Evolutionary conservation across 2,888 invertebrate genomes (phyloP), one percentile per base, ranked within the genome.

Genomic region (Atrina japonica): DNA sequence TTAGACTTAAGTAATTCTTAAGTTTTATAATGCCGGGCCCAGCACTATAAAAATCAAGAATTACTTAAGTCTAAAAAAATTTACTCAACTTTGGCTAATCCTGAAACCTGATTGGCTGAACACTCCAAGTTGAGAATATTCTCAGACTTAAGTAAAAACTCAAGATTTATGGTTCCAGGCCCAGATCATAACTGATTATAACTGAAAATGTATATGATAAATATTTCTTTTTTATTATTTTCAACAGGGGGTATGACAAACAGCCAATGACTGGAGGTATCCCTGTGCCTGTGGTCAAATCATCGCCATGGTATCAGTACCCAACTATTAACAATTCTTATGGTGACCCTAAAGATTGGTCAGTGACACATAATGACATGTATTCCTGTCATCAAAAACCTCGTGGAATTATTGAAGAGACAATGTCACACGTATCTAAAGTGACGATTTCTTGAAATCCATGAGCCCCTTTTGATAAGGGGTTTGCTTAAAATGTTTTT

Each of bases 201-300:
- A n/a, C n/a, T n/a, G n/a, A n/a, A n/a, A n/a, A n/a, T n/a, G n/a
- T n/a, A n/a, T n/a, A n/a, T n/a, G n/a, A n/a, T n/a, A n/a, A n/a
- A n/a, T n/a, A n/a, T n/a, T 52, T 52, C 11, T 14, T 29, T 52
- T 21, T n/a, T 40, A 30, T 60, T 41, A 61, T 40, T 66, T 52
- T 52, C 72, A 75, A 14, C 73, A 87, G 88, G 61, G 80, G 83
- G 40, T 87, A 84, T 78, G 85, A 86, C 60, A 88, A 88, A 67
- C 86, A 87, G 69, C 73, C 83, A 30, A 68, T 77, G 29, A 76
- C 83, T 25, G 70, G 66, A 18, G 84, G 84, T 16, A 87, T 87
- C n/a, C 86, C 86, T 7, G 86, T 87, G 7, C 86, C 87, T 6
- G 88, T 88, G 27, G 86, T 86, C 29, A 86, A 84, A 47, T 74